Conservation (phyloP, 2,888 invertebrate species). For the Palloptera scutellata region DNA sequence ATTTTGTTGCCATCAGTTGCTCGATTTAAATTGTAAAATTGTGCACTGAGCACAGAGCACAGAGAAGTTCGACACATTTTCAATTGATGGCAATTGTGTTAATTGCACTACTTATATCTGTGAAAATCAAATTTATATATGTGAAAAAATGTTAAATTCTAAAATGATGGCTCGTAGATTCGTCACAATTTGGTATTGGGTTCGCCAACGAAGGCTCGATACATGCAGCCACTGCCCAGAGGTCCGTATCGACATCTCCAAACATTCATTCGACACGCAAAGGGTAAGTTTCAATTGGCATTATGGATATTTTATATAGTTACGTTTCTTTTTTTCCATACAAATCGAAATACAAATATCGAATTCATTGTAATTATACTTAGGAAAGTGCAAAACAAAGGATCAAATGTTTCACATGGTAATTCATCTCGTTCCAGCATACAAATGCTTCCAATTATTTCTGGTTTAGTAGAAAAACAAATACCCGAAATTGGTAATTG, state of each 20-base stretch:
- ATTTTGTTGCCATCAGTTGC: background rate
- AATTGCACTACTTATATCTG: constrained; percentile 37
- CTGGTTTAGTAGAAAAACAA: constrained; percentile 63
- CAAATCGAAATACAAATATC: background rate
- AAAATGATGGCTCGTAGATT: constrained; percentile 33
- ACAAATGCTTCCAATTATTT: constrained; percentile 65
- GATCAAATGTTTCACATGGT: constrained; percentile 60
- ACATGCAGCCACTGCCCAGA: constrained; percentile 48
- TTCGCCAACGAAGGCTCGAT: constrained; percentile 51
- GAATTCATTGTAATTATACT: background rate
- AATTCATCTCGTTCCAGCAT: constrained; percentile 64
- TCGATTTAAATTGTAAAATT: background rate
- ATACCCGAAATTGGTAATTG: constrained; percentile 60
- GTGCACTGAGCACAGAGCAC: constrained; percentile 3
- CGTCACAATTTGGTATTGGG: constrained; percentile 52
- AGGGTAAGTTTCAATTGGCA: constrained; percentile 51
- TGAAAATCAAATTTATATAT: constrained; percentile 10
- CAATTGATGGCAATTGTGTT: constrained; percentile 30
- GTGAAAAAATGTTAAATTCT: constrained; percentile 21
- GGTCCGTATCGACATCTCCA: constrained; percentile 59
- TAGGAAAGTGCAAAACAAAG: constrained; percentile 54
- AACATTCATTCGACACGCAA: constrained; percentile 57
- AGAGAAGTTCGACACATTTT: constrained; percentile 9
- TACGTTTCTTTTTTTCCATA: constrained; percentile 3
- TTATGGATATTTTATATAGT: background rate